Percentiles rank a stretch among this genome's conserved stretches.
These are phyloP conservation scores for Myopa tessellatipennis DNA, from an alignment of 2,888 invertebrate genomes.

Conservation along the genomic window DNA sequence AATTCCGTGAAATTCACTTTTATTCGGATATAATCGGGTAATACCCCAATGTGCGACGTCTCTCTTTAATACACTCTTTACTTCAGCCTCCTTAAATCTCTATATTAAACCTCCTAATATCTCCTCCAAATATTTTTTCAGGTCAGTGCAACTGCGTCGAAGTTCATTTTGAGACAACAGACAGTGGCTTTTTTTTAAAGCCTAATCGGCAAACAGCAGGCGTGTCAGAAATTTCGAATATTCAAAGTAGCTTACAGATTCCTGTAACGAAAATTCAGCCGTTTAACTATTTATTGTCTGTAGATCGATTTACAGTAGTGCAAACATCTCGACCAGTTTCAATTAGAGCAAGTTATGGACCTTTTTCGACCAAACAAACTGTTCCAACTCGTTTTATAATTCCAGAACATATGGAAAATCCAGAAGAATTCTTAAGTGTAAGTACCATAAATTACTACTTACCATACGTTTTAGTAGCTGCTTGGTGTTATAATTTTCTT, in stretches of 20 bases:
- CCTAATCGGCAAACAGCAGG: slow-evolving; percentile 80
- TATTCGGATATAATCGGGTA: too few species aligned
- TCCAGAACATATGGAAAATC: slow-evolving; percentile 81
- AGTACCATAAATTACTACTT: slow-evolving; percentile 46
- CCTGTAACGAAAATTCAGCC: slow-evolving; percentile 51
- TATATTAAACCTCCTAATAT: too few species aligned
- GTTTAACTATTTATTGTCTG: slow-evolving; percentile 79
- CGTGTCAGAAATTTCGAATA: slow-evolving; percentile 62
- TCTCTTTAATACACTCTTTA: too few species aligned
- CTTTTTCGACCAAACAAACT: slow-evolving; percentile 94
- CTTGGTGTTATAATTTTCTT: too few species aligned
- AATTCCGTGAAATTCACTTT: too few species aligned
- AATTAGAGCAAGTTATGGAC: slow-evolving; percentile 91
- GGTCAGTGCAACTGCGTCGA: slow-evolving; percentile 72
- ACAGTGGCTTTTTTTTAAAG: slow-evolving; percentile 90
- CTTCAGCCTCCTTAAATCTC: too few species aligned
- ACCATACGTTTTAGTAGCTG: neutral
- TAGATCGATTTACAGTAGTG: slow-evolving; percentile 91
- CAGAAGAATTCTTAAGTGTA: slow-evolving; percentile 64
- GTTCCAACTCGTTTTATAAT: slow-evolving; percentile 89
- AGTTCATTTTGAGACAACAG: slow-evolving; percentile 92
- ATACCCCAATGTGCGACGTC: too few species aligned
- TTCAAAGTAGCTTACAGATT: slow-evolving; percentile 57
- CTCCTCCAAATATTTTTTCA: slow-evolving; percentile 45
- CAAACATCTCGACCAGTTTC: slow-evolving; percentile 92